Evolutionary conservation across 2,888 invertebrate species (phyloP).

Genomic region (Pyralis farinalis): DNA sequence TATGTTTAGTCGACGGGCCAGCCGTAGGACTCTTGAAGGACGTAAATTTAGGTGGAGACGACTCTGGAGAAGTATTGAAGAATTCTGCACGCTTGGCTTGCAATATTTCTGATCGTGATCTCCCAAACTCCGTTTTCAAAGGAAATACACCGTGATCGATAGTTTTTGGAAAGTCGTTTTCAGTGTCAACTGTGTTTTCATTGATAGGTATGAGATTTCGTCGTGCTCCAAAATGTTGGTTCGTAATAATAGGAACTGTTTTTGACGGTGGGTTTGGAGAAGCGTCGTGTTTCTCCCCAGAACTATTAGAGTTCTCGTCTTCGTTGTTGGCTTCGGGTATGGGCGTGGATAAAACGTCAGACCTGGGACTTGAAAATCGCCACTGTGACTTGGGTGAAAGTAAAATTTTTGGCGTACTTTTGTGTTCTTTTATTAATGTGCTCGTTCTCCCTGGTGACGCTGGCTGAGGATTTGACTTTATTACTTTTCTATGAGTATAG

Average conservation of each 20-base stretch:
- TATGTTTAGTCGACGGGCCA: conserved; percentile 29
- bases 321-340: conserved; percentile 92
- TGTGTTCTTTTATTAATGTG: conserved; percentile 73
- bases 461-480: conserved; percentile 70
- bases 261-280: conserved; percentile 59
- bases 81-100: conserved; percentile 84
- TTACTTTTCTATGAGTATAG: conserved; percentile 82
- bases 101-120: conserved; percentile 72
- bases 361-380: conserved; percentile 87
- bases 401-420: conserved; percentile 83
- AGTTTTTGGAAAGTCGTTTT: conserved; percentile 42
- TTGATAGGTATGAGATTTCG: conserved; percentile 68
- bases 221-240: conserved; percentile 72
- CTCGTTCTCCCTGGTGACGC: conserved; percentile 79
- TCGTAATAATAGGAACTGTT: conserved; percentile 69
- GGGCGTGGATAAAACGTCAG: conserved; percentile 91
- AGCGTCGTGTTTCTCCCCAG: conserved; percentile 74
- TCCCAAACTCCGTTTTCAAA: conserved; percentile 57
- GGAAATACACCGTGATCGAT: conserved; percentile 70
- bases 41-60: conserved; percentile 58
- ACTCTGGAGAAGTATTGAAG: conserved; percentile 64
- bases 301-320: conserved; percentile 85
- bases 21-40: conserved; percentile 59
- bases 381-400: conserved; percentile 86
- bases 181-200: conserved; percentile 51